A percentile compares a stretch with the other conserved stretches of the same genome.
phyloP scores from a whole-genome alignment of 2,888 invertebrate genomes.

The Parnassius orleans region DNA sequence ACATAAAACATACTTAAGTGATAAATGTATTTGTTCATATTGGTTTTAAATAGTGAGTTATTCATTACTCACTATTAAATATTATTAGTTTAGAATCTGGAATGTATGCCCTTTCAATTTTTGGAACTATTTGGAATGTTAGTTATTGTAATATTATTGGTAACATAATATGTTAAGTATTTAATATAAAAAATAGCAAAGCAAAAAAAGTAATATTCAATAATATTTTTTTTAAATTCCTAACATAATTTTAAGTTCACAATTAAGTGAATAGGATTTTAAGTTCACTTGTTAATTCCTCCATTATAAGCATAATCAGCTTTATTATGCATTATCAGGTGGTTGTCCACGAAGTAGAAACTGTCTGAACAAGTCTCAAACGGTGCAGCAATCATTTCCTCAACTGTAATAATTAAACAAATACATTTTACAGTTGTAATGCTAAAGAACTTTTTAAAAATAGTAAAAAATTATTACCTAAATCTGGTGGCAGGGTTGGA shows the following conservation, averaged over 20 bases:
- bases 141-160: neutral
- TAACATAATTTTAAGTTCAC: too few species aligned
- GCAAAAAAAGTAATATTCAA: neutral
- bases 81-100: neutral
- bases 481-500: conserved; percentile 91
- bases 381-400: conserved; percentile 97
- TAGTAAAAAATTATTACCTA: conserved; percentile 80
- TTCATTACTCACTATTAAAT: too few species aligned
- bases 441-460: neutral
- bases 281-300: conserved; percentile 76
- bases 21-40: too few species aligned
- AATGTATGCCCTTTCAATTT: neutral
- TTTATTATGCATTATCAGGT: conserved; percentile 99
- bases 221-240: too few species aligned
- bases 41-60: too few species aligned
- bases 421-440: neutral
- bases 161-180: too few species aligned
- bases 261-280: conserved; percentile 4
- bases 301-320: conserved; percentile 99
- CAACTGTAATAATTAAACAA: conserved; percentile 83
- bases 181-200: too few species aligned
- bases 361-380: conserved; percentile 99
- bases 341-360: conserved; percentile 99
- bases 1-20: too few species aligned
- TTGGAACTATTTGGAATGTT: conserved; percentile 12